Conservation (phyloP, 1,140 invertebrate species). For the Batillaria attramentaria region DNA sequence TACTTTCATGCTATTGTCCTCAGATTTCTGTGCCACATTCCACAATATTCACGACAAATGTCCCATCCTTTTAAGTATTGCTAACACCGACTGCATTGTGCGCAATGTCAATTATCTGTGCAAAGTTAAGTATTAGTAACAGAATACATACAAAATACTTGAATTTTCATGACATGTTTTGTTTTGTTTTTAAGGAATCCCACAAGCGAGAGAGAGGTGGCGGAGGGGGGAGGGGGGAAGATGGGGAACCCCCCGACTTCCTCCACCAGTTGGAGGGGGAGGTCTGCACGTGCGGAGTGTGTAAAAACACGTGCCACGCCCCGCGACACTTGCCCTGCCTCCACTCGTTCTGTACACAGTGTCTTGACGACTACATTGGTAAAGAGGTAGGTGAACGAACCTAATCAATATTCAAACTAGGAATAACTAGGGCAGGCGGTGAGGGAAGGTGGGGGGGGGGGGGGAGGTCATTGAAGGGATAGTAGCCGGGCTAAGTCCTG, state of each 20-base stretch:
- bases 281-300: conserved; percentile 34
- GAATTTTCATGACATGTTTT: neutral
- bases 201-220: neutral
- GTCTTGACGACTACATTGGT: conserved; percentile 27
- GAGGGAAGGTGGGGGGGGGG: neutral
- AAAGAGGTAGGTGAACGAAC: conserved; percentile 9
- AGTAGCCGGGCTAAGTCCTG: neutral
- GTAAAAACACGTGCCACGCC: conserved; percentile 21
- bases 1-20: too few relatives aligned
- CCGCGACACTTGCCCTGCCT: conserved; percentile 42
- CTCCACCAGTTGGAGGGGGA: conserved; percentile 33
- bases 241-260: conserved; percentile 8
- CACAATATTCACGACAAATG: too few relatives aligned
- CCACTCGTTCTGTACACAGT: conserved; percentile 38
- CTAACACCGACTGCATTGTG: neutral
- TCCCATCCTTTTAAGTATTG: neutral
- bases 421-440: neutral
- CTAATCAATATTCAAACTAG: too few relatives aligned
- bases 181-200: neutral
- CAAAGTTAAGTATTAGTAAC: neutral
- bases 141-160: neutral
- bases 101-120: neutral
- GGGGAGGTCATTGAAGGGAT: neutral
- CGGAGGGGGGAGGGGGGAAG: neutral
- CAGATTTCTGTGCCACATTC: too few relatives aligned